Conservation (phyloP, 2,113 vertebrate species). For the Misgurnus mizolepis region DNA sequence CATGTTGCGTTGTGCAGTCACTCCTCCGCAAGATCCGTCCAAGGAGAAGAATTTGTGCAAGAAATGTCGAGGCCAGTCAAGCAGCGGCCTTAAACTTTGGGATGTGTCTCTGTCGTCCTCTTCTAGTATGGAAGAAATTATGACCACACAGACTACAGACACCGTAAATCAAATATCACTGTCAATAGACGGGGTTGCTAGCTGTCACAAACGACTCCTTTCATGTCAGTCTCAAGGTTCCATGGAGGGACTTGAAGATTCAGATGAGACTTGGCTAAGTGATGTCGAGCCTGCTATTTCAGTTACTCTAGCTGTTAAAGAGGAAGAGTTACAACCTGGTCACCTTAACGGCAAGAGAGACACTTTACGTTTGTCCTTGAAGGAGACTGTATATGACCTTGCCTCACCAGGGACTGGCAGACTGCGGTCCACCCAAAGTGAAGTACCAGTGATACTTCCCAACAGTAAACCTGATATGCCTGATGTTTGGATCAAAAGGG, state of each 20-base stretch:
- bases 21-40: constrained; percentile 47
- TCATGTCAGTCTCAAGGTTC: constrained; percentile 82
- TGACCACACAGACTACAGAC: constrained; percentile 69
- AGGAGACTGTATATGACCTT: constrained; percentile 84
- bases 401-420: constrained; percentile 73
- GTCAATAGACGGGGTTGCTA: constrained; percentile 59
- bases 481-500: constrained; percentile 95
- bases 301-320: constrained; percentile 45
- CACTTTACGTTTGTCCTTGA: constrained; percentile 87
- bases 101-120: constrained; percentile 71
- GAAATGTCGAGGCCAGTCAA: constrained; percentile 65
- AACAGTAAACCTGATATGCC: constrained; percentile 96
- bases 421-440: constrained; percentile 75
- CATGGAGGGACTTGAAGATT: constrained; percentile 87
- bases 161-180: constrained; percentile 63
- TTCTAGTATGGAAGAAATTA: constrained; percentile 75
- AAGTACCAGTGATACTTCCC: constrained; percentile 84
- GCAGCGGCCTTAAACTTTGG: constrained; percentile 62
- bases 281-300: constrained; percentile 78
- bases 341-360: constrained; percentile 91
- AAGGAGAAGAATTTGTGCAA: constrained; percentile 69
- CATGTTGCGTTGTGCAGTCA: constrained; percentile 45
- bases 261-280: constrained; percentile 87
- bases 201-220: constrained; percentile 72
- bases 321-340: constrained; percentile 72